Conservation (phyloP, 2,797 vertebrate species). For the Dryobates pubescens region DNA sequence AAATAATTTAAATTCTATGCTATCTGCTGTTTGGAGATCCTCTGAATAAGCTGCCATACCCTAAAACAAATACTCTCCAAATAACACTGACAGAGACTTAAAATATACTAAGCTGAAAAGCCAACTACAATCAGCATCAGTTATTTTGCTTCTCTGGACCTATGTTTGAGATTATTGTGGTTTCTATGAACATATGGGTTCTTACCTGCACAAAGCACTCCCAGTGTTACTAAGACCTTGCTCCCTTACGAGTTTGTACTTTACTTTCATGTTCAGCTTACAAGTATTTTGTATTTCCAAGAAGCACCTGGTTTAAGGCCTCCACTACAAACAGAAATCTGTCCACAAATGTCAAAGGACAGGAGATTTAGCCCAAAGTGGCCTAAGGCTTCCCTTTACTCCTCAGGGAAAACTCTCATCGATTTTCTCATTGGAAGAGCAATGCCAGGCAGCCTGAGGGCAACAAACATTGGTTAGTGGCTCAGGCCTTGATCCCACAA, state of each 20-base stretch:
- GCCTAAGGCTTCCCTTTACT: background rate
- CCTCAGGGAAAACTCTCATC: background rate
- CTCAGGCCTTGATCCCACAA: background rate
- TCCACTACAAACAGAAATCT: background rate
- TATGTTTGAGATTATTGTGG: background rate
- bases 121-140: constrained; percentile 83
- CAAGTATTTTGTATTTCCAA: background rate
- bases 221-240: background rate
- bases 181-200: background rate
- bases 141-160: constrained; percentile 35
- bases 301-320: constrained; percentile 28
- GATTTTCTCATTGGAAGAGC: background rate
- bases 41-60: constrained; percentile 78
- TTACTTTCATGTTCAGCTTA: background rate
- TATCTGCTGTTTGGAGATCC: constrained; percentile 79
- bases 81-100: constrained; percentile 71
- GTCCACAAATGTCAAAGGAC: background rate
- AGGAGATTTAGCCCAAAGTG: background rate
- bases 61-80: constrained; percentile 67
- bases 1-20: constrained; percentile 85
- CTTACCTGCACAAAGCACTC: background rate
- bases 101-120: constrained; percentile 76
- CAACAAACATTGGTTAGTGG: background rate
- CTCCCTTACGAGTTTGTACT: background rate
- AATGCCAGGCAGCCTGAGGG: background rate